Evolutionary conservation across 1,140 invertebrate genomes (phyloP), one percentile per base, ranked within the genome.

Genomic region (Macrocentrus cingulum): DNA sequence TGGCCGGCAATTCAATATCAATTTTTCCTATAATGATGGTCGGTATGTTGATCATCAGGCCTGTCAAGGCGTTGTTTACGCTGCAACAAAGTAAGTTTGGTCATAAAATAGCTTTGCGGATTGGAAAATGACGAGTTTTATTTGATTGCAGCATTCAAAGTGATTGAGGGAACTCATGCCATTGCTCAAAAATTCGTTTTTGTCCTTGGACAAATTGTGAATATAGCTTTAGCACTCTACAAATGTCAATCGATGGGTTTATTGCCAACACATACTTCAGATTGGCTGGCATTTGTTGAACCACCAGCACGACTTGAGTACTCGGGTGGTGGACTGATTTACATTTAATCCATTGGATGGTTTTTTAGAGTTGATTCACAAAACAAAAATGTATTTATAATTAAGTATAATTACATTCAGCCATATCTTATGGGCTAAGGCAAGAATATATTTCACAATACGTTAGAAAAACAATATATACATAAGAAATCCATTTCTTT

Each of bases 21-120:
- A 98, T 99, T 63, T 99, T 99, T 71, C 97, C 97, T 1, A 99
- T 99, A n/a, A 99, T 99, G 97, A 99, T 99, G 97, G 94, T 99
- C 15, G 95, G 95, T 32, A 99, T 99, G 97, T 86, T 99, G 73
- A 91, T 98, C 61, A 90, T 98, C 58, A 83, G 95, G 63, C 96
- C 96, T 11, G 88, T 99, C 1, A 97, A 99, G 80, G 94, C 96
- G 6, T 82, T 99, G 15, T 94, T 98, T 72, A 83, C 92, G 1
- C 89, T 94, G 53, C 90, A 94, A 72, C 87, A 89, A 61, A 94
- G 86, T 87, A 77, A 80, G 72, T 73, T 56, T 19, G 56, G 29
- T 49, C 15, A 13, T 44, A 25, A 39, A 6, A 20, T 34, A 44
- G 49, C 32, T 13, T 42, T 34, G 16, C 23, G 36, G n/a, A 6